A percentile compares a stretch with the other conserved stretches of the same genome.
These are phyloP conservation scores for Thereva nobilitata DNA, from an alignment of 2,888 invertebrate species.

Conservation along the genomic window DNA sequence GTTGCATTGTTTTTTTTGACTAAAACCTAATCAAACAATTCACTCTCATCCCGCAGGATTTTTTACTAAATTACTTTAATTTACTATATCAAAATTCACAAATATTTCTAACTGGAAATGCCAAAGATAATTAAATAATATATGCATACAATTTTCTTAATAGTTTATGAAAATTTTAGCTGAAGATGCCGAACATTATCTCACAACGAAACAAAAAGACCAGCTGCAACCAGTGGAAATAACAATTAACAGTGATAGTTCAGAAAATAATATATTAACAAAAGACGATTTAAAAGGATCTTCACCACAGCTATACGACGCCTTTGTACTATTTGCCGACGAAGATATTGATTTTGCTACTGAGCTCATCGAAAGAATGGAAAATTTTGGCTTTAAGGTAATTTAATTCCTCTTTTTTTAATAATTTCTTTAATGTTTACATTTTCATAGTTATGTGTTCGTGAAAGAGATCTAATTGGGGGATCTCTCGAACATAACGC, in stretches of 20 bases:
- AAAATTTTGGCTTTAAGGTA: slow-evolving; percentile 68
- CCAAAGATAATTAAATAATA: no score
- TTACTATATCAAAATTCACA: no score
- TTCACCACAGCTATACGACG: slow-evolving; percentile 72
- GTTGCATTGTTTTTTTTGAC: no score
- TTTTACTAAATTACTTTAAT: no score
- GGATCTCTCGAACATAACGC: slow-evolving; percentile 75
- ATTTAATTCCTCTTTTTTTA: not conserved
- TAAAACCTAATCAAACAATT: no score
- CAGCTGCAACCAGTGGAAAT: not conserved
- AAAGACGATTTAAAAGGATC: slow-evolving; percentile 63
- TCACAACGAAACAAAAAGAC: not conserved
- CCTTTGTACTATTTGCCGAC: slow-evolving; percentile 75
- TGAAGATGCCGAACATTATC: slow-evolving; percentile 41
- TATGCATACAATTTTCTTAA: no score
- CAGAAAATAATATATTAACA: slow-evolving; percentile 52
- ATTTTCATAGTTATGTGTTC: slow-evolving; percentile 69
- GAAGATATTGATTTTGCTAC: slow-evolving; percentile 73
- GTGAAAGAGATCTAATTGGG: slow-evolving; percentile 72
- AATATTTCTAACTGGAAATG: no score
- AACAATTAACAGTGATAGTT: not conserved
- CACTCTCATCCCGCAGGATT: no score
- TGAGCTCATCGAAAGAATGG: slow-evolving; percentile 67
- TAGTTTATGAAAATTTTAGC: slow-evolving; percentile 21
- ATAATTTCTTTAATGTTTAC: slow-evolving; percentile 13